Evolutionary conservation across 2,113 vertebrate genomes (phyloP), one percentile per base, ranked within the genome.

Genomic region (Scomber scombrus): DNA sequence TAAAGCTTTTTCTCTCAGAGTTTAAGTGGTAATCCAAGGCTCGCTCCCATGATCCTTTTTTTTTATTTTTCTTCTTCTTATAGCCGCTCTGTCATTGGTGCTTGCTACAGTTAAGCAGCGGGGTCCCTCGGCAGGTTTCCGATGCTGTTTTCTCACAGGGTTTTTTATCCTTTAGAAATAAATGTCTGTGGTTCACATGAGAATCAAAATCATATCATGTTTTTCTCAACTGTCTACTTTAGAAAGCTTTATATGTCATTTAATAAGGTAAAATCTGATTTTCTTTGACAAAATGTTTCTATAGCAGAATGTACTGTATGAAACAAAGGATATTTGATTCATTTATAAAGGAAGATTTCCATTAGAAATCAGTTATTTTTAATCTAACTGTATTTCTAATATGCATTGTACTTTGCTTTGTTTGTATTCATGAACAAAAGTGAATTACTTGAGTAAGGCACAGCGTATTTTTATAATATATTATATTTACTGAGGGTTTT

Each of bases 1-100:
- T 51, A 43, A 61, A 81, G 40, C 51, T 18, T 34, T 70, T 78
- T 62, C 68, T 55, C 16, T 57, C 47, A 4, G 18, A 71, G 23
- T 23, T 61, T 34, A 16, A 68, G 52, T 12, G 50, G 52, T 54
- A 34, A 70, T 81, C 43, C 69, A 0, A 29, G 3, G 2, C 68
- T 21, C 49, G 3, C 23, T 49, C 45, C 45, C 46, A 0, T 21
- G 15, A 40, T 47, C 43, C 34, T 75, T 73, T 29, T 58, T 31
- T n/a, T 31, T 12, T 52, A 18, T 16, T 52, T 52, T 52, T 52
- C 23, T 26, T n/a, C n/a, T 31, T 29, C 51, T 49, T 13, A 6
- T 16, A 45, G 16, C 70, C 60, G 45, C 61, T 52, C 29, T 45
- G 16, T 29, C 49, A 71, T 16, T 8, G 21, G 29, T 47, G 46